Evolutionary conservation across 2,113 vertebrate species (phyloP).

Genomic region (Isichthys henryi): DNA sequence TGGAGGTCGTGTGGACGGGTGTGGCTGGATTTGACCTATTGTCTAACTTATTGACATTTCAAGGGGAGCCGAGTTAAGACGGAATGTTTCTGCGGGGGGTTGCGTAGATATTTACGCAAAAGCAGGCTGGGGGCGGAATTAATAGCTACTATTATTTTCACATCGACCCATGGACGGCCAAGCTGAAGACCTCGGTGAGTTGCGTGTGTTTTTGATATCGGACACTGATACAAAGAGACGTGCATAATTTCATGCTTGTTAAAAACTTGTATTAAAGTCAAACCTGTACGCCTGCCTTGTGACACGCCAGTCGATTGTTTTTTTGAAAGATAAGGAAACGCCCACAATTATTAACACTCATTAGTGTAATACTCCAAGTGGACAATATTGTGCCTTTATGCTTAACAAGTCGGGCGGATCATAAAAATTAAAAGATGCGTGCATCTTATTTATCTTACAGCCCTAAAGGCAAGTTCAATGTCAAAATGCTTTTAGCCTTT

Average conservation of each 20-base stretch:
- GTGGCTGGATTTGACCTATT: background rate
- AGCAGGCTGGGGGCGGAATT: background rate
- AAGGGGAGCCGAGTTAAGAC: background rate
- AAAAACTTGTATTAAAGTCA: background rate
- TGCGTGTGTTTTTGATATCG: background rate
- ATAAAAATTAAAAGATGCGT: background rate
- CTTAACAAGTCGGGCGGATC: background rate
- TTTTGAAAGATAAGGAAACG: background rate
- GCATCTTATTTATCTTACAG: background rate
- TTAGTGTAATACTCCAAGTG: background rate
- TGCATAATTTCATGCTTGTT: background rate
- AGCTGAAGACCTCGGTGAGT: slow-evolving; percentile 41
- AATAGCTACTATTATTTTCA: background rate
- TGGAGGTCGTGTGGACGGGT: background rate
- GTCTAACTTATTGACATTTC: background rate
- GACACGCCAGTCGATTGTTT: background rate
- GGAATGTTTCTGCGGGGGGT: background rate
- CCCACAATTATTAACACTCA: background rate
- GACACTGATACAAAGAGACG: background rate
- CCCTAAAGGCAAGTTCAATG: background rate
- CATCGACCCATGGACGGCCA: slow-evolving; percentile 34
- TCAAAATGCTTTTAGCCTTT: background rate
- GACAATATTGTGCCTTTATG: background rate
- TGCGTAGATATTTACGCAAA: background rate
- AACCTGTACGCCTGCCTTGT: background rate